Percentiles rank a stretch among this genome's conserved stretches.
Evolutionary conservation across 2,113 vertebrate species (phyloP).

Genomic region (Tachycineta bicolor): DNA sequence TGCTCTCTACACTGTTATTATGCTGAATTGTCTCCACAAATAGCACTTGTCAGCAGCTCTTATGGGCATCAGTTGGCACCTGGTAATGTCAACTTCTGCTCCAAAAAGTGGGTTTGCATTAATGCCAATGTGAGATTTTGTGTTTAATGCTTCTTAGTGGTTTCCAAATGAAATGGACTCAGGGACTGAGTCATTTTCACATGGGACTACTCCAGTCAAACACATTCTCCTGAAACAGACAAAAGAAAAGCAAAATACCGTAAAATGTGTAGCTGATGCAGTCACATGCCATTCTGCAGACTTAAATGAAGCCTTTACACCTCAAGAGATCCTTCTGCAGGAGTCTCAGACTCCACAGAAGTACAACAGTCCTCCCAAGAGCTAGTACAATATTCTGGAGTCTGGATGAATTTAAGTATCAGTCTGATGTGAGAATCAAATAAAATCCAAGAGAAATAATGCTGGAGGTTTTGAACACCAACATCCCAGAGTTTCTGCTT

Average conservation of each 20-base stretch:
- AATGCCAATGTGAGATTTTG: not conserved
- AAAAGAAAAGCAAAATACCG: not conserved
- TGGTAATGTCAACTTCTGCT: not conserved
- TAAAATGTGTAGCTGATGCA: not conserved
- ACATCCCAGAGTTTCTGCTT: not conserved
- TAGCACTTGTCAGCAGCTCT: not conserved
- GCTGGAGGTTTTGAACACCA: not conserved
- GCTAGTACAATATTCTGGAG: not conserved
- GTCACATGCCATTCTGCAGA: not conserved
- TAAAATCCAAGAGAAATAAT: not conserved
- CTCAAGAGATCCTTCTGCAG: not conserved
- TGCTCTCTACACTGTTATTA: not conserved
- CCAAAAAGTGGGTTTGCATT: not conserved
- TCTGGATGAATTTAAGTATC: not conserved
- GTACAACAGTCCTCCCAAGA: not conserved
- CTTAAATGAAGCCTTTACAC: not conserved
- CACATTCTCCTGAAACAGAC: not conserved
- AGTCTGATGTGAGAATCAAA: not conserved
- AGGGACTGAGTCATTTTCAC: not conserved
- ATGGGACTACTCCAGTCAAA: not conserved
- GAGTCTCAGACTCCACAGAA: not conserved
- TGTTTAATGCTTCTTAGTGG: not conserved
- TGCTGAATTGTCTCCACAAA: not conserved
- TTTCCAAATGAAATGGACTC: not conserved
- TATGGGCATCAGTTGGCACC: not conserved